These are phyloP conservation scores for Hemicordylus capensis DNA, from an alignment of 2,113 vertebrate species.

Conservation along the genomic window DNA sequence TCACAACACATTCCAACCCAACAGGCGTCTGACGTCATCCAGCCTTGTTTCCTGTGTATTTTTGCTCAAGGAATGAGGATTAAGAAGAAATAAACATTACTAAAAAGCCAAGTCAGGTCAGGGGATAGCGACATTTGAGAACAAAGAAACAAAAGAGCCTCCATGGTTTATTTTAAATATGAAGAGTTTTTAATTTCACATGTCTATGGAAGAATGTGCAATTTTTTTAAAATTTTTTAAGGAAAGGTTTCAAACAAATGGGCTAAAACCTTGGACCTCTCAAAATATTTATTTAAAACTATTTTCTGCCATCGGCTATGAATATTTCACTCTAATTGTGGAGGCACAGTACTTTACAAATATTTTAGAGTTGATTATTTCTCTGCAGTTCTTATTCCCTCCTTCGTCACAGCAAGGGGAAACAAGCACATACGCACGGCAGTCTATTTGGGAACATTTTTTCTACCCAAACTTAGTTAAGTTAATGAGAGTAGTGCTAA, in stretches of 20 bases:
- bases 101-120: background rate
- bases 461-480: background rate
- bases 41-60: background rate
- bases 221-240: slow-evolving; percentile 59
- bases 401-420: slow-evolving; percentile 72
- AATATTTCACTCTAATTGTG: slow-evolving; percentile 75
- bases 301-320: slow-evolving; percentile 74
- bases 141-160: slow-evolving; percentile 14
- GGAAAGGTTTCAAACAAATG: slow-evolving; percentile 76
- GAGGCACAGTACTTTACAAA: slow-evolving; percentile 79
- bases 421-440: background rate
- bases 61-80: background rate
- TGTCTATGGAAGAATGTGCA: slow-evolving; percentile 3
- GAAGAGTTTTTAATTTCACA: slow-evolving; percentile 45
- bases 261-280: slow-evolving; percentile 77
- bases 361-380: slow-evolving; percentile 70
- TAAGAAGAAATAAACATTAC: slow-evolving; percentile 15
- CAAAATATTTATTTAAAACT: slow-evolving; percentile 75
- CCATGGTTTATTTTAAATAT: slow-evolving; percentile 44
- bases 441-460: background rate
- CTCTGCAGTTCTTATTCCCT: slow-evolving; percentile 55
- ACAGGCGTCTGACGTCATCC: background rate
- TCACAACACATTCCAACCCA: background rate
- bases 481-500: background rate
- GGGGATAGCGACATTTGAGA: background rate